Evolutionary conservation across 2,113 vertebrate genomes (phyloP), one percentile per base, ranked within the genome.

Genomic region (Apodemus speciosus): DNA sequence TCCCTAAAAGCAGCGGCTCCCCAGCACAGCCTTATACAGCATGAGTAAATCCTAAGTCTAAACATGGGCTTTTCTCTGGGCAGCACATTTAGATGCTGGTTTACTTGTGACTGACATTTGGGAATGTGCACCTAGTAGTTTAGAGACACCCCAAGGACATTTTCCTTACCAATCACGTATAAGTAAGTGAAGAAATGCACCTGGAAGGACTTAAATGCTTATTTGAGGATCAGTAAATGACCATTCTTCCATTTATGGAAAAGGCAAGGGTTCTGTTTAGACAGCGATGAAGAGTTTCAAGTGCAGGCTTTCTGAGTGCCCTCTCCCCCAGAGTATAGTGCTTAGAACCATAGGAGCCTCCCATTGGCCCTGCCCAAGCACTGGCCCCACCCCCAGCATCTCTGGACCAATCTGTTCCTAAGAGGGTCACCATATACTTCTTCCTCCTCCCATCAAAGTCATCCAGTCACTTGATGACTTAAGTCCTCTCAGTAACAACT

Each of bases 41-140:
- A 96, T 79, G 85, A 96, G 86, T 95, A 96, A 97, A 97, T 95
- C 80, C 68, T 87, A 79, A 43, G 64, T 96, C 98, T 98, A 98
- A 98, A 98, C 98, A 98, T 97, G 98, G 96, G 94, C 58, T 91
- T 96, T 92, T 93, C 96, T 96, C 83, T 96, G 95, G 96, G 96
- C 32, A 35, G 94, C 92, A 96, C 97, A 86, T 95, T 96, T 94
- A 95, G 92, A 96, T 97, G 96, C 97, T 94, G 96, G 73, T 97
- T 93, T 95, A 91, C 97, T 96, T 98, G 96, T 90, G 92, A 72
- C 71, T 79, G 91, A 92, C 92, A 88, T 88, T 96, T 97, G 92
- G 88, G 94, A 95, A 96, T 93, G 75, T 0, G 0, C 0, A 0
- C 11, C 88, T 30, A 85, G 27, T 72, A 1, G 3, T 97, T 97